These are phyloP conservation scores for Dryobotodes eremita DNA, from an alignment of 2,888 invertebrate genomes.

Conservation along the genomic window DNA sequence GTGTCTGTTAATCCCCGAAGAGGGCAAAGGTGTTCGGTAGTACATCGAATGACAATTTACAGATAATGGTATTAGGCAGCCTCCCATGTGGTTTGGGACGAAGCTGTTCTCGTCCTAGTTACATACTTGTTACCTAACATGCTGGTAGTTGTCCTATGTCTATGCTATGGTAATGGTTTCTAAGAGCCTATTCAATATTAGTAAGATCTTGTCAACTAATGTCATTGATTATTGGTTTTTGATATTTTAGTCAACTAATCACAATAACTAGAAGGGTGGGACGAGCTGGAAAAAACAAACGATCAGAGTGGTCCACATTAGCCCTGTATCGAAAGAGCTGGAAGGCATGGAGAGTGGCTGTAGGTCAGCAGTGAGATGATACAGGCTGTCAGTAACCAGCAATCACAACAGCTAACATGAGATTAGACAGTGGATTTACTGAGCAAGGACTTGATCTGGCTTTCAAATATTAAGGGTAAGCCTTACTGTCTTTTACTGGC, in stretches of 20 bases:
- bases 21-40: slow-evolving; percentile 29
- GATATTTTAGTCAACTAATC: not conserved
- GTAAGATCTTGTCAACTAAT: not conserved
- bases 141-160: not conserved
- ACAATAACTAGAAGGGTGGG: not conserved
- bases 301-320: not conserved
- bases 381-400: not conserved
- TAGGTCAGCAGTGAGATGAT: not conserved
- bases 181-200: not conserved
- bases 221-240: not conserved
- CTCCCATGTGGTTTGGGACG: slow-evolving; percentile 5
- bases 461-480: not conserved
- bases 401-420: not conserved
- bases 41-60: slow-evolving; percentile 32
- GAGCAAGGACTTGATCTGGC: not conserved
- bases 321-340: not conserved
- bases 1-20: slow-evolving; percentile 31
- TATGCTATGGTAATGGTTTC: not conserved
- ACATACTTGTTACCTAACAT: not conserved
- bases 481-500: not conserved
- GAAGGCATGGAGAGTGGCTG: not conserved
- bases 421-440: not conserved
- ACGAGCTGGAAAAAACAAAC: not conserved
- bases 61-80: slow-evolving; percentile 33
- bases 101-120: slow-evolving; percentile 21